A percentile compares a stretch with the other conserved stretches of the same genome.
Conservation (phyloP, 2,113 vertebrate genomes). For the Mixornis gularis region DNA sequence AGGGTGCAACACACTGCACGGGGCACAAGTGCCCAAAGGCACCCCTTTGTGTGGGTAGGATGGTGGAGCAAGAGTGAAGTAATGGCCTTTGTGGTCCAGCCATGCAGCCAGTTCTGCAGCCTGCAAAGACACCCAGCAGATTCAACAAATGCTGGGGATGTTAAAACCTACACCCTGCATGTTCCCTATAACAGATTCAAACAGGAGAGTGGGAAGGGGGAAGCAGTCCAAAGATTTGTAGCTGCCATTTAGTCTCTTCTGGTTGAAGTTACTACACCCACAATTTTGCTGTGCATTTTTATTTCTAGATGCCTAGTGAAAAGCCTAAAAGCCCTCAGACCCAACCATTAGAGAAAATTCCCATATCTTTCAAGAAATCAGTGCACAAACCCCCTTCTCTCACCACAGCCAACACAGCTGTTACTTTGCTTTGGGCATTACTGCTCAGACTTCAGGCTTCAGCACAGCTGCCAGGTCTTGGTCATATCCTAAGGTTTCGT, state of each 20-base stretch:
- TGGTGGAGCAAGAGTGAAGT: neutral
- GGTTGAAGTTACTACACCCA: neutral
- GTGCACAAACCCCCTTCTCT: neutral
- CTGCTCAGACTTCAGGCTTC: neutral
- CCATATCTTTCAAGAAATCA: neutral
- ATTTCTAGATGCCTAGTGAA: neutral
- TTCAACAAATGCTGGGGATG: neutral
- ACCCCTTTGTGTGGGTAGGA: neutral
- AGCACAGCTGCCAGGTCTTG: neutral
- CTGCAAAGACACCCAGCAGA: neutral
- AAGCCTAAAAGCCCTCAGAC: neutral
- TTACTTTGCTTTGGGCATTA: neutral
- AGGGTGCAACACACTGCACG: neutral
- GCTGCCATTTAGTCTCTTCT: constrained; percentile 12
- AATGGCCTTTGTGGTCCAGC: neutral
- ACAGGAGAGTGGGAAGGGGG: constrained; percentile 13
- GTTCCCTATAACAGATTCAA: neutral
- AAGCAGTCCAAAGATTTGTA: constrained; percentile 22
- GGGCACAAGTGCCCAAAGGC: neutral
- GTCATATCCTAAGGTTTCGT: neutral
- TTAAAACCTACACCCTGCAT: neutral
- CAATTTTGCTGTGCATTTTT: constrained; percentile 14
- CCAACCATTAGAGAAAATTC: neutral
- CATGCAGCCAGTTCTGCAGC: neutral
- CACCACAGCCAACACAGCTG: neutral